Base-by-base conservation (phyloP, 2,888 invertebrate species). In the Lasioglossum villosulum region DNA sequence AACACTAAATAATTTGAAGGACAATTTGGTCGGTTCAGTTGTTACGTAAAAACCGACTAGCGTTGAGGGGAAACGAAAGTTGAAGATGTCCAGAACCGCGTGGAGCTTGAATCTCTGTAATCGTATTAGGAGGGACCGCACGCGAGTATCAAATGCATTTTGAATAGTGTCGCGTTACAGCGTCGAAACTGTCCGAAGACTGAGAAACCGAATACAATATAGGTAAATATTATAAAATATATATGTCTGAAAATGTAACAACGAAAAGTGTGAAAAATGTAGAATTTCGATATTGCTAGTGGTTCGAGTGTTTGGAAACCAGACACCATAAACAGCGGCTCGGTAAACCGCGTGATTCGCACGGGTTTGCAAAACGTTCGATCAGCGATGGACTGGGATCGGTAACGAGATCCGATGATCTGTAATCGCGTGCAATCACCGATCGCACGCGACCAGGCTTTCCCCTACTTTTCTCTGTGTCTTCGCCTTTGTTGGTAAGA, bases 21-120 rank as follows among this genome's bases (percentile, higher is more conserved):
- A 59, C 1, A 45, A 42, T 30, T 27, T 10, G 52, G 52, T 52
- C 8, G 52, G 52, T 3, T 23, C 71, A 30, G 27, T 45, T 59
- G 68, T 77, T 68, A 77, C 68, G 63, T 68, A 77, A 77, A 68
- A 66, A 66, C 6, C 19, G 19, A 34, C 34, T 34, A 66, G 6
- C 19, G 66, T 19, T 3, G 34, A 66, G 30, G 34, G 34, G 66
- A 66, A 6, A 66, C 66, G 66, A 66, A 19, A 34, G 34, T 34
- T 8, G 34, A 19, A 66, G 34, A 34, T 5, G 19, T 30, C 30
- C 30, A 66, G 66, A 16, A 66, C 8, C 19, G 34, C 34, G 66
- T 19, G 66, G 34, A 66, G 8, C 19, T 34, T 66, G 30, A 66
- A 66, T 66, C 66, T 19, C 19, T 66, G 30, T 30, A 23, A 19